Percentiles rank a stretch among this genome's conserved stretches.
Conservation (phyloP, 2,113 vertebrate genomes). For the Castor canadensis region DNA sequence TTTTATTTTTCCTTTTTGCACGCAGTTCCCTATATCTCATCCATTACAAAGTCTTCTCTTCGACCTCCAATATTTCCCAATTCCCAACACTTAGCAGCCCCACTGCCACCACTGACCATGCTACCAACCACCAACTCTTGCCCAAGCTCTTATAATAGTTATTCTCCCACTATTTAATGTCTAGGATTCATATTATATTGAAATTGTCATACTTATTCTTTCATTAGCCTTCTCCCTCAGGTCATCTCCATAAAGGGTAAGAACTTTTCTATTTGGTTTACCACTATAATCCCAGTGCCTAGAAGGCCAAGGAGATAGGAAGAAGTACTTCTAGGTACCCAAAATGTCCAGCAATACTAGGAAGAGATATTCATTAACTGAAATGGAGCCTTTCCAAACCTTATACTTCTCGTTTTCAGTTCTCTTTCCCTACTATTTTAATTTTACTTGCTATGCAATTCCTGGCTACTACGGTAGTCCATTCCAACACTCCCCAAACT, state of each 20-base stretch:
- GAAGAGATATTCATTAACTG: neutral
- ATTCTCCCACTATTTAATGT: neutral
- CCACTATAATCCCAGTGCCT: neutral
- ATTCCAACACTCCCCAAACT: neutral
- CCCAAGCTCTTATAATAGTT: neutral
- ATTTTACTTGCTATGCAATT: slow-evolving; percentile 9
- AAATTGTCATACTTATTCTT: slow-evolving; percentile 10
- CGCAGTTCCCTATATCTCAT: neutral
- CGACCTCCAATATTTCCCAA: neutral
- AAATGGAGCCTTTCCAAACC: neutral
- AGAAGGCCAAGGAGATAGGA: neutral
- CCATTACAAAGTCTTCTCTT: neutral
- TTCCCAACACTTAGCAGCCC: neutral
- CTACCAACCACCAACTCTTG: neutral
- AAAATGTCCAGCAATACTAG: slow-evolving; percentile 2
- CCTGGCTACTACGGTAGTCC: neutral
- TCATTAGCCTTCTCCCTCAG: neutral
- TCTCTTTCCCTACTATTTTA: neutral
- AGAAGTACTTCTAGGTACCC: neutral
- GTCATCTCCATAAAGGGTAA: neutral
- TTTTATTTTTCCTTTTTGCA: neutral
- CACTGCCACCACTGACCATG: neutral
- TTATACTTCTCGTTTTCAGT: neutral
- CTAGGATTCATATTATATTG: neutral
- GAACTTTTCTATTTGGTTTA: neutral